phyloP scores from a whole-genome alignment of 1,140 invertebrate species.

The Aphelinus atriplicis region DNA sequence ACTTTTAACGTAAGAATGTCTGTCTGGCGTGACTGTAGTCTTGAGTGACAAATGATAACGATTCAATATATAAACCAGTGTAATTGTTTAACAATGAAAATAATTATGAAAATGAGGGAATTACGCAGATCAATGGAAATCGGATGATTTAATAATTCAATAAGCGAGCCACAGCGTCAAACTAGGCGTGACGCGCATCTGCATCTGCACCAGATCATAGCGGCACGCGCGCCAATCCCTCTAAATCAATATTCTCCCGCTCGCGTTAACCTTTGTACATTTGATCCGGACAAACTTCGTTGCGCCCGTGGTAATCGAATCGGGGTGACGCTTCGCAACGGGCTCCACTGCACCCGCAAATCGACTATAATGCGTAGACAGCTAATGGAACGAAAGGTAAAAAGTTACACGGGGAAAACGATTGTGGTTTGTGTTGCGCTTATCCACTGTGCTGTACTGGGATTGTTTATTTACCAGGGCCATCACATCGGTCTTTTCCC shows the following conservation, averaged over 20 bases:
- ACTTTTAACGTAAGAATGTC: no score
- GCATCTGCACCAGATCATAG: not conserved
- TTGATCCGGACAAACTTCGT: constrained; percentile 60
- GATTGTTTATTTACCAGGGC: no score
- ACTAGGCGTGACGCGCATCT: constrained; percentile 19
- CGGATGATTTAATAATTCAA: constrained; percentile 5
- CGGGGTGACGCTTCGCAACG: constrained; percentile 40
- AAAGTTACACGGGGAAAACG: constrained; percentile 30
- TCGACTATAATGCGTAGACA: constrained; percentile 55
- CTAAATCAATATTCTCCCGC: constrained; percentile 29
- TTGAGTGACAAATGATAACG: no score
- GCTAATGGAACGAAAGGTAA: constrained; percentile 50
- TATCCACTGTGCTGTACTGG: no score
- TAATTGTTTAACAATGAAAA: no score
- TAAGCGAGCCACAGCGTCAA: not conserved
- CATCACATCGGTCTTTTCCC: no score
- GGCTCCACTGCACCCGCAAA: constrained; percentile 58
- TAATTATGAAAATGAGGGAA: no score
- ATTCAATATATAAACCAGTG: no score
- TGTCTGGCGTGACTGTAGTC: no score
- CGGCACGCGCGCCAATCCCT: not conserved
- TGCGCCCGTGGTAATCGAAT: constrained; percentile 61
- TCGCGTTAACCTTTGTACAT: constrained; percentile 55
- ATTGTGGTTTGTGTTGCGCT: no score
- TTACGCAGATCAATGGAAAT: no score